Evolutionary conservation across 2,888 invertebrate genomes (phyloP).

Genomic region (Drepanosiphum platanoidis): DNA sequence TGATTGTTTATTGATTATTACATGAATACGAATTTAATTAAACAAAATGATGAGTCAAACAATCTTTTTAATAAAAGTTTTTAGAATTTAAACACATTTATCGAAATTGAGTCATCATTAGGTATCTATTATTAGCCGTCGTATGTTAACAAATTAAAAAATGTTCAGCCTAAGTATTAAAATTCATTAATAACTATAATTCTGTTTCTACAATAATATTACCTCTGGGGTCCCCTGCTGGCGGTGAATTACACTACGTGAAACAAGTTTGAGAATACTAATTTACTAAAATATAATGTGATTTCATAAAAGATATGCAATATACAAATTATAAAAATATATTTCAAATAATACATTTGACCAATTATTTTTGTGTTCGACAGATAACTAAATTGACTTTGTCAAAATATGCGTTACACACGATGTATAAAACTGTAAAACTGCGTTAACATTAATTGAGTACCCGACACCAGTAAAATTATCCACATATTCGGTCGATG

Average conservation of each 20-base stretch:
- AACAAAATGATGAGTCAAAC: background rate
- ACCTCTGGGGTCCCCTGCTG: background rate
- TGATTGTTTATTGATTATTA: background rate
- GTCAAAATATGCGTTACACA: no score
- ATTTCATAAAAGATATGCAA: no score
- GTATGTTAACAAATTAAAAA: background rate
- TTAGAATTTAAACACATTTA: no score
- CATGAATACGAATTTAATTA: background rate
- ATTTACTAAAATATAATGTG: no score
- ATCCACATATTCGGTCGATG: no score
- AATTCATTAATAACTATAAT: background rate
- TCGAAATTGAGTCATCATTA: background rate
- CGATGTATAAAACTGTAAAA: no score
- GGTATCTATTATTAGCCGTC: no score
- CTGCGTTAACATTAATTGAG: no score
- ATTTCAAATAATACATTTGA: conserved; percentile 24
- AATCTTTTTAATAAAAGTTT: no score
- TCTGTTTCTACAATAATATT: background rate
- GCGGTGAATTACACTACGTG: background rate
- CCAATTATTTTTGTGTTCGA: background rate
- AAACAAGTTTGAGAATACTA: background rate
- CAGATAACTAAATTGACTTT: no score
- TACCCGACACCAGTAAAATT: no score
- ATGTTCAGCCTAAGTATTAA: background rate
- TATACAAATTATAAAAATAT: conserved; percentile 6